Evolutionary conservation across 1,140 invertebrate species (phyloP).

Genomic region (Ridgeia piscesae): DNA sequence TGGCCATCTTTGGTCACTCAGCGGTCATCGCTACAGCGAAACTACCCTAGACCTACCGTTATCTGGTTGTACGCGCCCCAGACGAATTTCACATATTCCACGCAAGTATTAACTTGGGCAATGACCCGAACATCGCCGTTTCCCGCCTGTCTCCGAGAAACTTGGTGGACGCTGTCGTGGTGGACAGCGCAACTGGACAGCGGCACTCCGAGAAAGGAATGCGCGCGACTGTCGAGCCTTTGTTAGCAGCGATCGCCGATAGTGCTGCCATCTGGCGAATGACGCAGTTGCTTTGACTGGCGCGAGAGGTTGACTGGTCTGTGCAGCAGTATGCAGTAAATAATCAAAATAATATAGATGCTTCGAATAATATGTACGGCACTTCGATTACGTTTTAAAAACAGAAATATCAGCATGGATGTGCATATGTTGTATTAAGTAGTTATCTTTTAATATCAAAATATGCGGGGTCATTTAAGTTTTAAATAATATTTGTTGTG

Average conservation of each 20-base stretch:
- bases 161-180: background rate
- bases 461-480: too few species aligned
- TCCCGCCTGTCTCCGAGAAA: background rate
- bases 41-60: background rate
- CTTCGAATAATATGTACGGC: too few species aligned
- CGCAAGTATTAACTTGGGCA: background rate
- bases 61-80: background rate
- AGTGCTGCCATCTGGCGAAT: background rate
- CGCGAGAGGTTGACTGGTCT: too few species aligned
- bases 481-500: too few species aligned
- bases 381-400: too few species aligned
- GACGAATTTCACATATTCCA: background rate
- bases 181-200: background rate
- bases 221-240: background rate
- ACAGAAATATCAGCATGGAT: too few species aligned
- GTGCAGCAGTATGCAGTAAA: too few species aligned
- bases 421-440: too few species aligned
- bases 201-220: background rate
- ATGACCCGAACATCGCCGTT: background rate
- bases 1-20: background rate
- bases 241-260: background rate
- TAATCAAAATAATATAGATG: too few species aligned
- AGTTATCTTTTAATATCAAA: too few species aligned
- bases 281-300: background rate
- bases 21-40: background rate